These are phyloP conservation scores for Hesperophylax magnus DNA, from an alignment of 1,140 invertebrate genomes.

Conservation along the genomic window DNA sequence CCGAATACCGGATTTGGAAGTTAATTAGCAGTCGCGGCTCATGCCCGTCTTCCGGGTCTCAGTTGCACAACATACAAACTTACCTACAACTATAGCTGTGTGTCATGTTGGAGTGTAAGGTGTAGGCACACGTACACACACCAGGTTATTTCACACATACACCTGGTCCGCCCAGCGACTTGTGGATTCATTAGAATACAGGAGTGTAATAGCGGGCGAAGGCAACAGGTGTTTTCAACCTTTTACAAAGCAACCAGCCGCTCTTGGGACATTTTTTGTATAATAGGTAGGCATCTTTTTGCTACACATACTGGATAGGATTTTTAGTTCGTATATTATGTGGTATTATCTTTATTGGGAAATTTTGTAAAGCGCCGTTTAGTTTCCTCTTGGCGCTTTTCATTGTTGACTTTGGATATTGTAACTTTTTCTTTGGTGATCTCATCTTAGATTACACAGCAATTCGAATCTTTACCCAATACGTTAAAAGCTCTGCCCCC, in stretches of 20 bases:
- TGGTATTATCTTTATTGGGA: no score
- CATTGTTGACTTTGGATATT: no score
- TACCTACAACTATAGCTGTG: background rate
- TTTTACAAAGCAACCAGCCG: background rate
- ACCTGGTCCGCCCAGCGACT: background rate
- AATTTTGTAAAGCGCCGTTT: no score
- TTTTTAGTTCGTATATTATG: no score
- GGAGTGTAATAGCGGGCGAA: background rate
- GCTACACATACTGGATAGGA: no score
- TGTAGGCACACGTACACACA: background rate
- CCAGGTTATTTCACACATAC: background rate
- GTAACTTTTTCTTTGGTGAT: no score
- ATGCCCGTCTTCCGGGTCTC: slow-evolving; percentile 3
- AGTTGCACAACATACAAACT: background rate
- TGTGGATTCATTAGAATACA: slow-evolving; percentile 10
- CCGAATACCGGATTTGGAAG: slow-evolving; percentile 30
- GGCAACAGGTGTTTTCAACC: background rate
- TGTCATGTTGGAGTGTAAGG: background rate
- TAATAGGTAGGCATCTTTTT: no score
- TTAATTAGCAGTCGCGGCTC: slow-evolving; percentile 9
- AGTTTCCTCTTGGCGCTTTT: no score
- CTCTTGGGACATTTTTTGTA: no score
- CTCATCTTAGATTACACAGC: no score
- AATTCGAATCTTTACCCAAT: no score
- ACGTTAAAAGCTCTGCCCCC: no score